Conservation (phyloP, 1,140 invertebrate genomes). For the Papilio helenus region DNA sequence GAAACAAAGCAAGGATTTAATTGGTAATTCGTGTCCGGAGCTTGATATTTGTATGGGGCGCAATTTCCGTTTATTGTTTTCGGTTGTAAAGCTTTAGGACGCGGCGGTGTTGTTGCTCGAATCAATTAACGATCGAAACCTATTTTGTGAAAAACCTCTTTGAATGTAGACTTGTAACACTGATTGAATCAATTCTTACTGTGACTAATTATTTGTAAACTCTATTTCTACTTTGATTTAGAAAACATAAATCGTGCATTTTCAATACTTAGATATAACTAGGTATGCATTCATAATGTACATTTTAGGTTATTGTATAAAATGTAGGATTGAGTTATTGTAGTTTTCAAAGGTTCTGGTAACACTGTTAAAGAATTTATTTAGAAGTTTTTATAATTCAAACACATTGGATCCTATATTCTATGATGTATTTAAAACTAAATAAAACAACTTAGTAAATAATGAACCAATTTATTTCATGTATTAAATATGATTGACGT, state of each 20-base stretch:
- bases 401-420: too few relatives aligned
- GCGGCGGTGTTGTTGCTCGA: conserved; percentile 42
- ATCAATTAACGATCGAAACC: conserved; percentile 46
- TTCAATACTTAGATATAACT: neutral
- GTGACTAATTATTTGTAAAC: conserved; percentile 10
- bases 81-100: conserved; percentile 64
- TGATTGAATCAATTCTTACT: conserved; percentile 3
- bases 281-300: too few relatives aligned
- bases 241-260: neutral
- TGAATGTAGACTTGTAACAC: conserved; percentile 7
- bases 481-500: neutral
- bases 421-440: neutral
- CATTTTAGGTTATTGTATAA: too few relatives aligned
- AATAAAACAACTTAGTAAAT: conserved; percentile 3
- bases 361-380: too few relatives aligned
- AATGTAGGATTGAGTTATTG: too few relatives aligned
- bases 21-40: conserved; percentile 72
- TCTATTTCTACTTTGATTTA: neutral
- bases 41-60: conserved; percentile 52
- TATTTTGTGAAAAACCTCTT: conserved; percentile 22
- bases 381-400: too few relatives aligned
- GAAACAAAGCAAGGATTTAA: conserved; percentile 80
- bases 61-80: conserved; percentile 76
- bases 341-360: too few relatives aligned
- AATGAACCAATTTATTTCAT: conserved; percentile 13